These are phyloP conservation scores for Galerucella calmariensis DNA, from an alignment of 2,888 invertebrate species.

Conservation along the genomic window DNA sequence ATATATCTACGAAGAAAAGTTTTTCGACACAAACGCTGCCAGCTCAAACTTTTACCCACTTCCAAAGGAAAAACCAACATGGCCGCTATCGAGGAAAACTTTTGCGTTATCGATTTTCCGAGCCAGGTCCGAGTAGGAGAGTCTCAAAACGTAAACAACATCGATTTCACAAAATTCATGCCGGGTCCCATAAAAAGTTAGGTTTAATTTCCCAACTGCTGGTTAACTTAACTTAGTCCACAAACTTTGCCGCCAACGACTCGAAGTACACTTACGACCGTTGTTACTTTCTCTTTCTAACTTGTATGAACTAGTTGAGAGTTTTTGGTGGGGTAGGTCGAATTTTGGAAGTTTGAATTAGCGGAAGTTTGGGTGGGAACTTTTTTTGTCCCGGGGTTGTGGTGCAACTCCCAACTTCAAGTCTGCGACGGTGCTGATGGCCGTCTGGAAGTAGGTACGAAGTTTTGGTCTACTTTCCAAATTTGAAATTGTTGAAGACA, in stretches of 20 bases:
- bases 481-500: constrained; percentile 34
- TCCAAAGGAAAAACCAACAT: constrained; percentile 41
- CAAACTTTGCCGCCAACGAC: constrained; percentile 62
- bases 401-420: constrained; percentile 25
- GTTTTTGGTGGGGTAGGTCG: constrained; percentile 64
- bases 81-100: constrained; percentile 34
- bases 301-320: constrained; percentile 62
- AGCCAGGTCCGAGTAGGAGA: constrained; percentile 16
- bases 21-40: constrained; percentile 34
- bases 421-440: constrained; percentile 21
- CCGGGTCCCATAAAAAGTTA: constrained; percentile 64
- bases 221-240: constrained; percentile 58
- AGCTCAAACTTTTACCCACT: constrained; percentile 40
- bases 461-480: constrained; percentile 35
- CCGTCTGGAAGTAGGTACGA: constrained; percentile 33
- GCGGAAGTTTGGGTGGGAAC: constrained; percentile 55
- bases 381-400: constrained; percentile 28
- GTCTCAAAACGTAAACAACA: constrained; percentile 61
- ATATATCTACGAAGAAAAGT: constrained; percentile 35
- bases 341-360: constrained; percentile 59
- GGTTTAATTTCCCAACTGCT: constrained; percentile 59
- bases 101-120: constrained; percentile 17
- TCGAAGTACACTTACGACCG: constrained; percentile 65
- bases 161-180: constrained; percentile 64
- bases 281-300: constrained; percentile 65